Conservation (phyloP, 2,888 invertebrate genomes). For the Phymatocera aterrima region DNA sequence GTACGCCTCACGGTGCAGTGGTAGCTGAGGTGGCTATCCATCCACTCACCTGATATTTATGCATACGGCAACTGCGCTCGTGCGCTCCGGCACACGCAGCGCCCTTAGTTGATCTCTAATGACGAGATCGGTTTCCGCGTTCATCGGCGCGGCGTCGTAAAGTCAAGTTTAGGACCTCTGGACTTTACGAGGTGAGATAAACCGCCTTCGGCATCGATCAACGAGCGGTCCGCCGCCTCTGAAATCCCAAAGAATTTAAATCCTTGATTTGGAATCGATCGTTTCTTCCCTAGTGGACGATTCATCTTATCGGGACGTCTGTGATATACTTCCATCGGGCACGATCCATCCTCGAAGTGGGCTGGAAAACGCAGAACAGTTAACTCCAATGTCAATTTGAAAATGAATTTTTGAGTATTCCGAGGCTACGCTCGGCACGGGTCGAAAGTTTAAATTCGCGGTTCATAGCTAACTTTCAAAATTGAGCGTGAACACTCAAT, state of each 20-base stretch:
- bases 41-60: background rate
- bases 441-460: too few relatives aligned
- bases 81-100: background rate
- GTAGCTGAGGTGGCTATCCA: background rate
- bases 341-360: too few relatives aligned
- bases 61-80: conserved; percentile 14
- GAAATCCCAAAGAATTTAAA: background rate
- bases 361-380: too few relatives aligned
- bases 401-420: too few relatives aligned
- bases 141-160: conserved; percentile 10
- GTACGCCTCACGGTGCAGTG: background rate
- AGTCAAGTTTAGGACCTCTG: conserved; percentile 34
- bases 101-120: conserved; percentile 22
- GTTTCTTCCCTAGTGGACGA: too few relatives aligned
- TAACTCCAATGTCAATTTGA: too few relatives aligned
- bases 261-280: background rate
- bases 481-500: too few relatives aligned
- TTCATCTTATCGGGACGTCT: too few relatives aligned
- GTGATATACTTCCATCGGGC: too few relatives aligned
- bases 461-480: too few relatives aligned
- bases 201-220: background rate
- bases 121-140: conserved; percentile 33
- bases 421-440: too few relatives aligned
- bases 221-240: background rate
- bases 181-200: conserved; percentile 19